phyloP scores from a whole-genome alignment of 2,113 vertebrate species.

The Theropithecus gelada region DNA sequence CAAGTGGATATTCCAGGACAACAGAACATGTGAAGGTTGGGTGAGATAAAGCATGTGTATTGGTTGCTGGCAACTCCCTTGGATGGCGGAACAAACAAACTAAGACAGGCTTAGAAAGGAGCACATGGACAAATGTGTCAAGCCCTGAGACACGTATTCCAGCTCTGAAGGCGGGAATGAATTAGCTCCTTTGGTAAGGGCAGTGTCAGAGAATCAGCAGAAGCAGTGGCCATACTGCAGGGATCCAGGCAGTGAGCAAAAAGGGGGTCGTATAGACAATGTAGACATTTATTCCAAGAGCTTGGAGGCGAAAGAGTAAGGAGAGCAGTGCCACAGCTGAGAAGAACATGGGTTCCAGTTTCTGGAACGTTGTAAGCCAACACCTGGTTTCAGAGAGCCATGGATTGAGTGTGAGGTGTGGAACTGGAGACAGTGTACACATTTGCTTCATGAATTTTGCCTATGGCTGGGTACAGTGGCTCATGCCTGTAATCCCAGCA shows the following conservation, averaged over 20 bases:
- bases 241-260: not conserved
- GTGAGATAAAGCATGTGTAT: not conserved
- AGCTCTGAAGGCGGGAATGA: not conserved
- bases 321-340: not conserved
- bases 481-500: no score
- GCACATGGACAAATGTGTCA: not conserved
- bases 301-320: not conserved
- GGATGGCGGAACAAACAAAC: not conserved
- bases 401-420: not conserved
- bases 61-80: not conserved
- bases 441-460: not conserved
- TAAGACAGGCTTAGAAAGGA: not conserved
- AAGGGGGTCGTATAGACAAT: not conserved
- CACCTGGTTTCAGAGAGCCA: not conserved
- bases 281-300: not conserved
- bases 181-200: not conserved
- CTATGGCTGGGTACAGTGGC: no score
- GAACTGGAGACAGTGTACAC: not conserved
- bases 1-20: not conserved
- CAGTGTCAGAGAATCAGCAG: not conserved
- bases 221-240: not conserved
- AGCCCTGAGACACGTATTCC: not conserved
- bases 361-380: not conserved
- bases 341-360: not conserved
- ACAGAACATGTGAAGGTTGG: not conserved